Evolutionary conservation across 2,797 vertebrate species (phyloP), one percentile per base, ranked within the genome.

Genomic region (Aplochiton taeniatus): DNA sequence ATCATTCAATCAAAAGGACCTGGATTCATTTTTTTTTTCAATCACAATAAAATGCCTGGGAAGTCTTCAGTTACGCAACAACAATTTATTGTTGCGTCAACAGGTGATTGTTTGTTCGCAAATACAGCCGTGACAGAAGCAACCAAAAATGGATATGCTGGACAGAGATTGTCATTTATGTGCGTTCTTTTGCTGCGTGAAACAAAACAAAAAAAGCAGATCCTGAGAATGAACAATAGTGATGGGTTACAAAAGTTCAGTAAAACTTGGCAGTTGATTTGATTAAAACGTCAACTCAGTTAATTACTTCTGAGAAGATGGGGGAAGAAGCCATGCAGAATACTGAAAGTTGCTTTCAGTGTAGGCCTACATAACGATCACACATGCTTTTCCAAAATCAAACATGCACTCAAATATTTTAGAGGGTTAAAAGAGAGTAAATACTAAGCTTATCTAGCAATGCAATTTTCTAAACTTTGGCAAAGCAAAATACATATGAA

Each of bases 91-190:
- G 85, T 88, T 68, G 81, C 20, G 76, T 86, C 81, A 74, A 87
- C 77, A 82, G 78, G 84, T 88, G 90, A 91, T 90, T 91, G 89
- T 90, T 90, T 88, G 69, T 81, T 83, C 88, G 89, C 89, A 87
- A 84, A 84, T 88, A 89, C 86, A 91, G 87, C 83, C 75, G 77
- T 81, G 69, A 79, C 63, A 73, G 60, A 72, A 60, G 48, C 49
- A 47, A 58, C 12, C 55, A 46, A 31, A n/a, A 59, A 46, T 65
- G 66, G 64, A 73, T 74, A 77, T 31, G 31, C 31, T 31, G 31
- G 74, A 75, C 74, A 66, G 75, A 65, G 55, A 78, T 75, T 65
- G 65, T 67, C 71, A 47, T 62, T 68, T n/a, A 18, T 46, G 47
- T 68, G 69, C 75, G 19, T 58, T 79, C 69, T 62, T 66, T 76